Evolutionary conservation across 2,797 vertebrate species (phyloP), one percentile per base, ranked within the genome.

Genomic region (Ara ararauna): DNA sequence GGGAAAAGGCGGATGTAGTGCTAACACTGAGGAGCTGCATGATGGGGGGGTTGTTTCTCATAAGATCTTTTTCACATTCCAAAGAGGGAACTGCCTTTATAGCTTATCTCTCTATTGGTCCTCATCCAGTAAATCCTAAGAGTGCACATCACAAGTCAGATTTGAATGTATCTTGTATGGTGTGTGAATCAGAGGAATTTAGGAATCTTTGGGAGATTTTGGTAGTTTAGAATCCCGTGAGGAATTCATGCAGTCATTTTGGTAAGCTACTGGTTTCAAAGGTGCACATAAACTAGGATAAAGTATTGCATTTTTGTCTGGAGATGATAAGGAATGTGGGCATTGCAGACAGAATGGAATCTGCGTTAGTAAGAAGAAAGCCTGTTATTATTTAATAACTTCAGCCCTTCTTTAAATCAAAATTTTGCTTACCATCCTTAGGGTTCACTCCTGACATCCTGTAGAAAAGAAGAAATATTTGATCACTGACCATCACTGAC

Each of bases 361-460:
- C 14, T 67, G 10, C 45, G 27, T 19, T 44, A 64, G 34, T 16
- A 54, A 48, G 48, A 83, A 42, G 51, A 89, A 91, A 82, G 65
- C 17, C 51, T 67, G 45, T 21, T 6, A 34, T 93, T 67, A n/a
- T 73, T 72, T 83, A 71, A 48, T 54, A 1, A 11, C 62, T 81
- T 65, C 38, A 81, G 21, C 10, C 74, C 29, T 26, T 70, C 15
- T 48, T 87, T 66, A 93, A 71, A 75, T 62, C 4, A 77, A 74
- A 90, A 19, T 20, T 15, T 80, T 94, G 67, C 97, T 97, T 97
- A 97, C 97, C 97, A 0, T 97, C 97, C 54, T 97, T 97, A 23
- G 97, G 89, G 71, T 22, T 96, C 82, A 96, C 45, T 87, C 68
- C 92, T 26, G 95, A 14, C 62, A 97, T 4, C 72, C 97, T 97